phyloP scores from a whole-genome alignment of 2,113 vertebrate species.

The Atherinomorus stipes region DNA sequence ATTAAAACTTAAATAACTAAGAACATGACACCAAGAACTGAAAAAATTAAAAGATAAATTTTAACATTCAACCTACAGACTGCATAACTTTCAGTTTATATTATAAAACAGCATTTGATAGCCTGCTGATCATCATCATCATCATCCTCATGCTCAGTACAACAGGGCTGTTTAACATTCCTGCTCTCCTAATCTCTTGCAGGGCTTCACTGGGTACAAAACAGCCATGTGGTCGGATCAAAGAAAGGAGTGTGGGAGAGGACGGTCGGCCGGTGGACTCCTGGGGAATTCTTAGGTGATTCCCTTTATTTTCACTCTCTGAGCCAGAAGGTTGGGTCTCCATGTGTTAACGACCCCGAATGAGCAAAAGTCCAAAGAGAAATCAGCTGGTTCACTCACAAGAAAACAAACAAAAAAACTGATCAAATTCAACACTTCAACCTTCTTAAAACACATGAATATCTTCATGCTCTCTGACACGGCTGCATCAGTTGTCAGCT shows the following conservation, averaged over 20 bases:
- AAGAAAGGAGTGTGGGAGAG: constrained; percentile 57
- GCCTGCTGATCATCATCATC: background rate
- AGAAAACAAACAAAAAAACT: no score
- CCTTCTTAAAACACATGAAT: no score
- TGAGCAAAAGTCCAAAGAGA: no score
- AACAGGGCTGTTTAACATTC: constrained; percentile 60
- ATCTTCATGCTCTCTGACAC: no score
- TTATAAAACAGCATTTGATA: background rate
- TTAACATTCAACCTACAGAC: no score
- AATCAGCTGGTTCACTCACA: no score
- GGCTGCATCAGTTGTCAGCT: no score
- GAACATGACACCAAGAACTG: no score
- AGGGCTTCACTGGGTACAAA: constrained; percentile 29
- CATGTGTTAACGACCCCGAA: background rate
- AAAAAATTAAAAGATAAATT: no score
- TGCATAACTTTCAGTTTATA: background rate
- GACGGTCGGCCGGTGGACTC: constrained; percentile 7
- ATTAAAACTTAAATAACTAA: no score
- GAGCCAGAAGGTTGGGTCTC: background rate
- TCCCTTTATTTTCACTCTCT: constrained; percentile 14
- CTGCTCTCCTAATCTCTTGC: constrained; percentile 52
- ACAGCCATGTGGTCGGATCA: constrained; percentile 68
- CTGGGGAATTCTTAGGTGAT: background rate
- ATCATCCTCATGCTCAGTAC: background rate
- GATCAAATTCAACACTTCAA: no score